Evolutionary conservation across 2,888 invertebrate species (phyloP).

Genomic region (Ptychoptera albimana): DNA sequence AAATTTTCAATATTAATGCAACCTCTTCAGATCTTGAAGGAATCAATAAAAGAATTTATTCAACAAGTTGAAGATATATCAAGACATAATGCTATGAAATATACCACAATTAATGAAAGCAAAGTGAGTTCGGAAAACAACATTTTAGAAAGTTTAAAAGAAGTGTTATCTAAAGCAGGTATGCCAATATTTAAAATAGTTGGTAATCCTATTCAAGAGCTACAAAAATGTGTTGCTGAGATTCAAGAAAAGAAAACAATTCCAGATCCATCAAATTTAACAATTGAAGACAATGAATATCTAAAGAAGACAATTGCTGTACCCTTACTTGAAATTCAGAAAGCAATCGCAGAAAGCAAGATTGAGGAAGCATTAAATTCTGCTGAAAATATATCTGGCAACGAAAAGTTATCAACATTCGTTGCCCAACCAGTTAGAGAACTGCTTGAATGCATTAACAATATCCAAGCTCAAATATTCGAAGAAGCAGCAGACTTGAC

Average conservation of each 20-base stretch:
- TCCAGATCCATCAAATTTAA: constrained; percentile 14
- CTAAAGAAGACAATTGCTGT: constrained; percentile 8
- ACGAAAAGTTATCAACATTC: not conserved
- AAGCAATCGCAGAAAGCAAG: constrained; percentile 5
- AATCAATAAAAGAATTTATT: too few relatives aligned
- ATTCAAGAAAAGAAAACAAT: constrained; percentile 7
- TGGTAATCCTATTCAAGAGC: constrained; percentile 15
- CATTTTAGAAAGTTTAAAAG: too few relatives aligned
- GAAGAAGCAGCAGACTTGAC: constrained; percentile 34
- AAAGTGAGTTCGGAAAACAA: too few relatives aligned
- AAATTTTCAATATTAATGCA: too few relatives aligned
- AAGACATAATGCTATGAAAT: too few relatives aligned
- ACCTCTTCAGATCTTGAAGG: too few relatives aligned
- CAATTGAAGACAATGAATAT: constrained; percentile 11
- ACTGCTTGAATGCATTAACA: constrained; percentile 3
- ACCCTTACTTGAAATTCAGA: constrained; percentile 10
- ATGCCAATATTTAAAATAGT: constrained; percentile 8
- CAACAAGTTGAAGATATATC: too few relatives aligned
- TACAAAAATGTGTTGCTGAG: constrained; percentile 19
- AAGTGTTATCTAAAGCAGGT: not conserved
- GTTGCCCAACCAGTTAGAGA: constrained; percentile 3
- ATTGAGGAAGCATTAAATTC: constrained; percentile 6
- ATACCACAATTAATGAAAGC: too few relatives aligned
- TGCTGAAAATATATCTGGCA: not conserved
- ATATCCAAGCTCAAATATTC: constrained; percentile 11